Percentiles rank a stretch among this genome's conserved stretches.
Conservation (phyloP, 2,888 invertebrate species). For the Gymnosoma rotundatum region DNA sequence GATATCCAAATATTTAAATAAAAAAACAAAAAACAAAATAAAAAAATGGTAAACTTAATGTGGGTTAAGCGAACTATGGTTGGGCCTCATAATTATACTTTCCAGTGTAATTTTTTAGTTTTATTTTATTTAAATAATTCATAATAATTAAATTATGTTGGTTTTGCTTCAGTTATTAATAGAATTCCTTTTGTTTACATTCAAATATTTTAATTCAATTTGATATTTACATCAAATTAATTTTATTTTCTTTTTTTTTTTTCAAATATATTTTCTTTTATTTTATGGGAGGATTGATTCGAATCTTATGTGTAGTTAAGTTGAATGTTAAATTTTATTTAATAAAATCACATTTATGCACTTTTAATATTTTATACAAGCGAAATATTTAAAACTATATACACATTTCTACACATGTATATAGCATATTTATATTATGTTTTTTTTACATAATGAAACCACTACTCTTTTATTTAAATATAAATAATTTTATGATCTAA, state of each 20-base stretch:
- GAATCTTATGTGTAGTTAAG: constrained; percentile 47
- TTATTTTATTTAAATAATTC: constrained; percentile 64
- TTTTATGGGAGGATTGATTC: constrained; percentile 57
- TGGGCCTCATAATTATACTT: not conserved
- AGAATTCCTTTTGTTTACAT: constrained; percentile 67
- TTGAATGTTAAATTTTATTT: constrained; percentile 76
- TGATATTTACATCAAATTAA: constrained; percentile 55
- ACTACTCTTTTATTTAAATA: constrained; percentile 70
- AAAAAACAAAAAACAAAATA: no score
- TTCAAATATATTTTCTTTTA: constrained; percentile 13
- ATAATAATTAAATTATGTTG: constrained; percentile 63
- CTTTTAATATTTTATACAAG: constrained; percentile 72
- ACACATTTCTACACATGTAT: constrained; percentile 47
- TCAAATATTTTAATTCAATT: constrained; percentile 64
- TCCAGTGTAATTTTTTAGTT: constrained; percentile 34
- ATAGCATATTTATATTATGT: constrained; percentile 37
- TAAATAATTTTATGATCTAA: constrained; percentile 63
- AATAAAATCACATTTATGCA: constrained; percentile 80
- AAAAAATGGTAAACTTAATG: no score
- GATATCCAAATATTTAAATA: no score
- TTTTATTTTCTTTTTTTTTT: constrained; percentile 4
- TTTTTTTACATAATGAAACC: constrained; percentile 78
- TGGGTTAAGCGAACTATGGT: not conserved
- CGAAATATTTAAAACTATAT: constrained; percentile 66
- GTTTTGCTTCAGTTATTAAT: constrained; percentile 43